Percentiles rank a stretch among this genome's conserved stretches.
Conservation (phyloP, 2,113 vertebrate genomes). For the Oxyruncus cristatus region DNA sequence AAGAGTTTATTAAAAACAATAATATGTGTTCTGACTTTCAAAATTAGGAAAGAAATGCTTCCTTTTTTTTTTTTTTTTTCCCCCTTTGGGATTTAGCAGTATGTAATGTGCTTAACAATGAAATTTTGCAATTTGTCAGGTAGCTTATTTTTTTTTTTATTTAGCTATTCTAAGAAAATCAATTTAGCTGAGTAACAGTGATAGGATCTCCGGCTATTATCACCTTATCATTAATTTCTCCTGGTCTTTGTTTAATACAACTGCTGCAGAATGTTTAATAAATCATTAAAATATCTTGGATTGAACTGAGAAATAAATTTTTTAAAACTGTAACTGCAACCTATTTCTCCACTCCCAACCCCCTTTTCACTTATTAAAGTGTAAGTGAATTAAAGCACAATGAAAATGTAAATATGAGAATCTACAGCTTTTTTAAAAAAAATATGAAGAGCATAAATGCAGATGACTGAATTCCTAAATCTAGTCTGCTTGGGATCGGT, state of each 20-base stretch:
- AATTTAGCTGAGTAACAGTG: background rate
- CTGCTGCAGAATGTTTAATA: conserved; percentile 22
- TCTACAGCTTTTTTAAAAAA: background rate
- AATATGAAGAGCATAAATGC: background rate
- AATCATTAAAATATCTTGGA: conserved; percentile 38
- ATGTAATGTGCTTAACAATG: background rate
- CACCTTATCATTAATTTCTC: conserved; percentile 17
- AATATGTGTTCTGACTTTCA: background rate
- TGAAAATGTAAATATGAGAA: conserved; percentile 3
- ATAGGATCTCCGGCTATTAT: background rate
- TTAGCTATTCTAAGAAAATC: conserved; percentile 34
- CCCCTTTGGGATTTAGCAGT: background rate
- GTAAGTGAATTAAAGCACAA: background rate
- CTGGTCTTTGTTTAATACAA: conserved; percentile 18
- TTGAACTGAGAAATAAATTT: conserved; percentile 34
- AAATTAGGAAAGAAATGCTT: background rate
- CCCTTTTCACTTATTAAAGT: background rate
- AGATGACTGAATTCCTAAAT: background rate
- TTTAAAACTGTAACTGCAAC: conserved; percentile 31
- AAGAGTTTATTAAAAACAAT: background rate
- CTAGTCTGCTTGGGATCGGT: background rate
- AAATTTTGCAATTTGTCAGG: background rate
- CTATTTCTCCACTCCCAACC: background rate
- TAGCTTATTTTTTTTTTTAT: background rate
- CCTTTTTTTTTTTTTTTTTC: background rate